These are phyloP conservation scores for Trididemnum nubilum DNA, from an alignment of 23 tunicate species.

Conservation along the genomic window DNA sequence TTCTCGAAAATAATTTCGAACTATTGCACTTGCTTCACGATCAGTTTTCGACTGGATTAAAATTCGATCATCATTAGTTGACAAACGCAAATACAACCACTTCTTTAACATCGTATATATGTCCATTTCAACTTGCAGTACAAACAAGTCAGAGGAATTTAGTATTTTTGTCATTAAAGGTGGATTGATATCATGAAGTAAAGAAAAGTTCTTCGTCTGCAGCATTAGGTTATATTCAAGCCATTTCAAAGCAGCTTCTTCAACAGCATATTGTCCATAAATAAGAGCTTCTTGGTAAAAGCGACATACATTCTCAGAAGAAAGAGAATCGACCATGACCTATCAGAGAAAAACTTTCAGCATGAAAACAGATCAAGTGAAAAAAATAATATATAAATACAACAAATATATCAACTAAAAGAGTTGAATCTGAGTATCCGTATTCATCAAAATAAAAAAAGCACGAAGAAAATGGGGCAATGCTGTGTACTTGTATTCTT, in stretches of 20 bases:
- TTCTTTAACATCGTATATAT: conserved; percentile 86
- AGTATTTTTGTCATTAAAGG: conserved; percentile 60
- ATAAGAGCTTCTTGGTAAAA: conserved; percentile 68
- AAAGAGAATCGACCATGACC: conserved; percentile 68
- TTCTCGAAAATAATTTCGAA: conserved; percentile 42
- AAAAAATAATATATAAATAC: neutral
- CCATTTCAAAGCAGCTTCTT: conserved; percentile 73
- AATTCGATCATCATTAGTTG: conserved; percentile 8
- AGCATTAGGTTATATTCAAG: conserved; percentile 91
- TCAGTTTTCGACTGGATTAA: neutral
- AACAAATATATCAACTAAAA: no score
- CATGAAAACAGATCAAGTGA: neutral
- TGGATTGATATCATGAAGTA: conserved; percentile 50
- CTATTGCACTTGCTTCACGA: conserved; percentile 10
- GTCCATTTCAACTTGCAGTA: conserved; percentile 99
- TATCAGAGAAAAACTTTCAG: conserved; percentile 5
- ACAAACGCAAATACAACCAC: conserved; percentile 67
- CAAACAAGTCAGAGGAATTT: conserved; percentile 70
- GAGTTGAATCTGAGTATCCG: no score
- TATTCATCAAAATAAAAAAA: no score
- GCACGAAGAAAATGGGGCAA: no score
- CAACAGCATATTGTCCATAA: conserved; percentile 84
- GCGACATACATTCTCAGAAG: conserved; percentile 56
- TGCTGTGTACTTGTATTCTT: no score
- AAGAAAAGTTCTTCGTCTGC: conserved; percentile 11